phyloP scores from a whole-genome alignment of 2,797 vertebrate genomes.

The Smutsia gigantea region DNA sequence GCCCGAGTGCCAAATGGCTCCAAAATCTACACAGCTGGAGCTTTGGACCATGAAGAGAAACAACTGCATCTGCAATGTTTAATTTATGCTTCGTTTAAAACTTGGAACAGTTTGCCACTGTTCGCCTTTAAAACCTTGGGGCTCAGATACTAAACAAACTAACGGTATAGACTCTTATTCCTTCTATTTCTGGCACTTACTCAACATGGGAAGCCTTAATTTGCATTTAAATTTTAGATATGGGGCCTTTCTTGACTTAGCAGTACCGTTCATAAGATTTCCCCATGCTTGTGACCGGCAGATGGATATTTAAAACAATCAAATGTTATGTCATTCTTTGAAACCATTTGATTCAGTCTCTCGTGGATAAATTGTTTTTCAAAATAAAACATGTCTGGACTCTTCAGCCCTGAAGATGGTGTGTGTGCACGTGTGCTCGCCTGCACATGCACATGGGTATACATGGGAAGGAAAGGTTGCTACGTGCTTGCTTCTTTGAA shows the following conservation, averaged over 20 bases:
- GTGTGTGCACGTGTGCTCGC: accelerated
- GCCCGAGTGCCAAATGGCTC: not conserved
- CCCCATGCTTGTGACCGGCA: not conserved
- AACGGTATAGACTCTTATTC: not conserved
- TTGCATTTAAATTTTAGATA: not conserved
- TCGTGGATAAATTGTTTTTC: not conserved
- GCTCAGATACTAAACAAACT: not conserved
- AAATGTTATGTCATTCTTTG: not conserved
- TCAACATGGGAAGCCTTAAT: not conserved
- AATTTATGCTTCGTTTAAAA: not conserved
- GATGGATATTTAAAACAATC: slow-evolving; percentile 32
- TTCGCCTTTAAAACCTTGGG: not conserved
- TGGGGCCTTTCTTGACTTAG: not conserved
- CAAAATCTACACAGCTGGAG: slow-evolving; percentile 46
- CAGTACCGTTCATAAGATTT: not conserved
- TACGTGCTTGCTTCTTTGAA: not conserved
- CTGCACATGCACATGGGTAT: not conserved
- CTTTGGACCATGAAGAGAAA: slow-evolving; percentile 5
- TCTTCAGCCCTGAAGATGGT: not conserved
- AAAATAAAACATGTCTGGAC: slow-evolving; percentile 6
- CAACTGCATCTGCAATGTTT: not conserved
- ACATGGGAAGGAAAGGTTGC: not conserved
- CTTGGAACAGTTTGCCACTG: not conserved
- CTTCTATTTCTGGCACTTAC: not conserved
- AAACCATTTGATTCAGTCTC: not conserved